phyloP scores from a whole-genome alignment of 2,888 invertebrate genomes.

The Endomychus coccineus region DNA sequence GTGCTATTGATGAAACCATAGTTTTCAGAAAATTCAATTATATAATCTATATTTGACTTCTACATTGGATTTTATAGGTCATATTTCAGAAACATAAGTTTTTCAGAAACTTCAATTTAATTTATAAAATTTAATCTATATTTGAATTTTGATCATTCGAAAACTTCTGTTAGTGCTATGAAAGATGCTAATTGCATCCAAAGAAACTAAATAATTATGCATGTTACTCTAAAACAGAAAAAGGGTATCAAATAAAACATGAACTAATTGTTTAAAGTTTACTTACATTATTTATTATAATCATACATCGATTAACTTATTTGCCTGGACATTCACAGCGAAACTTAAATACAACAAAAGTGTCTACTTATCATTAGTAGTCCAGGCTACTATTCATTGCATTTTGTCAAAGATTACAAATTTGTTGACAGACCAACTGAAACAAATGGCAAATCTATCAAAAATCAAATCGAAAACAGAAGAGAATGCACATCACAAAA shows the following conservation, averaged over 20 bases:
- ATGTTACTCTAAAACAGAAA: slow-evolving; percentile 1
- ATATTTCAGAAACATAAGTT: too few species aligned
- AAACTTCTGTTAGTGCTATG: too few species aligned
- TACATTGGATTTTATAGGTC: too few species aligned
- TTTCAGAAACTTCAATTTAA: too few species aligned
- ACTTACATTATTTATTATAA: slow-evolving; percentile 39
- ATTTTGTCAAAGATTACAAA: slow-evolving; percentile 17
- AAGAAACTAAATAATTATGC: too few species aligned
- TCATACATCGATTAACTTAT: slow-evolving; percentile 43
- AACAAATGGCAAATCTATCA: slow-evolving; percentile 12
- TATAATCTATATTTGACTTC: too few species aligned
- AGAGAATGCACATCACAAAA: too few species aligned
- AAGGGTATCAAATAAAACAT: slow-evolving; percentile 9
- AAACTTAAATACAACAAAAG: slow-evolving; percentile 37
- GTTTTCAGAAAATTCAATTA: too few species aligned
- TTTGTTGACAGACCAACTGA: slow-evolving; percentile 7
- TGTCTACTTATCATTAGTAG: slow-evolving; percentile 35
- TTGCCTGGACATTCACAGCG: slow-evolving; percentile 41
- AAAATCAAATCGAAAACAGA: slow-evolving; percentile 17
- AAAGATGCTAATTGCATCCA: too few species aligned
- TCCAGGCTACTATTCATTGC: slow-evolving; percentile 39
- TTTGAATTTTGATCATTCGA: too few species aligned
- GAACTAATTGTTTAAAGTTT: slow-evolving; percentile 32
- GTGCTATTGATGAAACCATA: too few species aligned
- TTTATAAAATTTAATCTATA: too few species aligned